Conservation (phyloP, 2,888 invertebrate species). For the Masnerella sp. region DNA sequence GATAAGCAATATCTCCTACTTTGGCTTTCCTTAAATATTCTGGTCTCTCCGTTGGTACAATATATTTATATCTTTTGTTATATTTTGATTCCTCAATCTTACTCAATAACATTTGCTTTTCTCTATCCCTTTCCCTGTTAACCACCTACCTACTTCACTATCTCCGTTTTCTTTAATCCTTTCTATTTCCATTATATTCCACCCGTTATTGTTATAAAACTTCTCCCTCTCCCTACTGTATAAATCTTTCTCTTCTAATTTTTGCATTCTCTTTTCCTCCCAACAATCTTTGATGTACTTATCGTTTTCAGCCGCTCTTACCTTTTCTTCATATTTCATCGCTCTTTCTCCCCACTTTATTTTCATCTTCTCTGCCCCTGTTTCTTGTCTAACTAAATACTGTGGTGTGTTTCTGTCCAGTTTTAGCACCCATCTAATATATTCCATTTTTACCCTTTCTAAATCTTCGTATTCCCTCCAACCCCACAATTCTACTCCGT, state of each 20-base stretch:
- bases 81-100: background rate
- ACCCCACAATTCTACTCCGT: constrained; percentile 5
- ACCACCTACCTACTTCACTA: background rate
- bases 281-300: background rate
- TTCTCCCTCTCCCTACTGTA: background rate
- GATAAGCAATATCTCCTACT: background rate
- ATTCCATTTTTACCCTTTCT: constrained; percentile 1
- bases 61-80: constrained; percentile 5
- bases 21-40: background rate
- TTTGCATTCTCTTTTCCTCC: background rate
- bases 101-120: background rate
- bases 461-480: background rate
- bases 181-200: background rate
- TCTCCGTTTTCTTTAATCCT: background rate
- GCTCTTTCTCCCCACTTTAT: background rate
- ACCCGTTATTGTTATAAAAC: background rate
- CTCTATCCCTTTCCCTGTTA: background rate
- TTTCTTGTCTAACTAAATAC: background rate
- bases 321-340: background rate
- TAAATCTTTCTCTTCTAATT: background rate
- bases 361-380: background rate
- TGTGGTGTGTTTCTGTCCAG: background rate
- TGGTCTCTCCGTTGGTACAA: background rate
- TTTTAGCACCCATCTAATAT: background rate
- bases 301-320: background rate